Evolutionary conservation across 2,888 invertebrate species (phyloP).

Genomic region (Athetis lepigone): DNA sequence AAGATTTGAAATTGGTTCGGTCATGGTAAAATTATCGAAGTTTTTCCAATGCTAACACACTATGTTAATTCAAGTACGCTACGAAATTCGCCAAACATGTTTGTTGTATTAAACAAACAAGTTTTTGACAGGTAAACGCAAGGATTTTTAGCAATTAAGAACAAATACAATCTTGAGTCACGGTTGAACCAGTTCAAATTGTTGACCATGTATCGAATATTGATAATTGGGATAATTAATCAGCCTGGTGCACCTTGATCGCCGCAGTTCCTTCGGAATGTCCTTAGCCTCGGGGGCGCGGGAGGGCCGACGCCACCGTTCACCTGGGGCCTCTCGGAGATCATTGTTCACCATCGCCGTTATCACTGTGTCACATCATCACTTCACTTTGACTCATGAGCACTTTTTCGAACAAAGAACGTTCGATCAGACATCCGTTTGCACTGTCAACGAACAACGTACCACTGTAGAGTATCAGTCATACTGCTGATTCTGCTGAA

Average conservation of each 20-base stretch:
- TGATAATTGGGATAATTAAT: constrained; percentile 63
- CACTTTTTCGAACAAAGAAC: constrained; percentile 61
- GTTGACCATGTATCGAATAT: constrained; percentile 58
- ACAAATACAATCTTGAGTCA: constrained; percentile 53
- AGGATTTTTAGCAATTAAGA: constrained; percentile 54
- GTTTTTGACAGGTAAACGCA: constrained; percentile 34
- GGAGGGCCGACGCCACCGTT: constrained; percentile 84
- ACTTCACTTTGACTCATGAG: constrained; percentile 55
- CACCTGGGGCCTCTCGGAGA: constrained; percentile 85
- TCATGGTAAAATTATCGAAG: constrained; percentile 37
- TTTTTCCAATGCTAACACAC: constrained; percentile 52
- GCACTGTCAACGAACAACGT: constrained; percentile 54
- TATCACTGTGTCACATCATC: constrained; percentile 75
- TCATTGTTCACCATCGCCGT: constrained; percentile 86
- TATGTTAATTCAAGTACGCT: constrained; percentile 26
- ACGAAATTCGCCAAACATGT: constrained; percentile 39
- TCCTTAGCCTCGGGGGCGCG: constrained; percentile 86
- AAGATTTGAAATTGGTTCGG: constrained; percentile 49
- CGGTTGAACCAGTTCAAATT: constrained; percentile 60
- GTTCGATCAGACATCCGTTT: constrained; percentile 58
- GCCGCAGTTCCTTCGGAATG: constrained; percentile 90
- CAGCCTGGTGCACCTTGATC: constrained; percentile 88
- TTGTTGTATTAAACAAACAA: constrained; percentile 45
- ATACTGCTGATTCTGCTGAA: constrained; percentile 63
- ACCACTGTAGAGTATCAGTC: constrained; percentile 54